Base-by-base conservation (phyloP, 2,113 vertebrate species). In the Muntiacus muntjak region DNA sequence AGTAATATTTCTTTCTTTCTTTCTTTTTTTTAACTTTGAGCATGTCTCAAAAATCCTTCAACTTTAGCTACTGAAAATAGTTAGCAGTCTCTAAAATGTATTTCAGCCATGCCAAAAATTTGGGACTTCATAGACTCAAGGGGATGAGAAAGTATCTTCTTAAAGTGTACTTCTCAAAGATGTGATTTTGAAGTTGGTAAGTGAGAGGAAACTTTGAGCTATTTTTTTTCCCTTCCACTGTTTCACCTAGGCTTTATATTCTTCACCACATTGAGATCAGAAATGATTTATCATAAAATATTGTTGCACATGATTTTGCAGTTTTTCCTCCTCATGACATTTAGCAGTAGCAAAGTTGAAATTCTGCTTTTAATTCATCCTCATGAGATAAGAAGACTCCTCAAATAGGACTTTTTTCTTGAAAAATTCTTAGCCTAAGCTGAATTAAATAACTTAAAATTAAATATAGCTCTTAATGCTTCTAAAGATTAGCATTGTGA, bases 361-460 rank as follows among this genome's bases (percentile, higher is more conserved):
- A 86, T 71, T 93, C 60, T 83, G 50, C 60, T 97, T 97, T 97
- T 96, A 97, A 98, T 97, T 97, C 78, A 93, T 91, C 52, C 47
- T 94, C 40, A 94, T 1, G 28, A 94, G 85, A 97, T 96, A 91
- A 43, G 33, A 93, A 91, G 10, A 15, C 60, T 94, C 71, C 71
- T 94, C 87, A 79, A 96, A 95, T 67, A 90, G 50, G 15, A 93
- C 14, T 76, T 93, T 89, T 95, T 92, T 91, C 91, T 94, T 95
- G 45, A 97, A 97, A 97, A 55, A 87, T 45, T 93, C 43, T 89
- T 95, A 52, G 85, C 33, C 87, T 95, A 94, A 94, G 26, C 87
- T 97, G 89, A 97, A 98, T 97, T 96, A 98, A 97, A 96, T 97
- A 95, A 97, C 91, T 96, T 97, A 96, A 97, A 97, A 97, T 98